phyloP scores from a whole-genome alignment of 2,797 vertebrate genomes.

The Schizopygopsis pylzovi region DNA sequence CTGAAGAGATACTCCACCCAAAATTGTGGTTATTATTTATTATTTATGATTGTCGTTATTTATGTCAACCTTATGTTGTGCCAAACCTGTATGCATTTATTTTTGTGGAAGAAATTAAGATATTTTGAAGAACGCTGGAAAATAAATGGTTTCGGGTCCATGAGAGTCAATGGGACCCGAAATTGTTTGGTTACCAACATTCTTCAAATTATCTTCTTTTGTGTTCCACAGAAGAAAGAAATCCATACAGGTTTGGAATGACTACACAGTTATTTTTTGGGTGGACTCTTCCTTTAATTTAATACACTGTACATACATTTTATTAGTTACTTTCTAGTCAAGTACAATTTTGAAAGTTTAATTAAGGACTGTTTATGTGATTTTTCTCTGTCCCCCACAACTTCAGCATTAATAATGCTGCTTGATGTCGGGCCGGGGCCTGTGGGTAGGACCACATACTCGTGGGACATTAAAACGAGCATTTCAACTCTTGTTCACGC shows the following conservation, averaged over 20 bases:
- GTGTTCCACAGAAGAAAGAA: not conserved
- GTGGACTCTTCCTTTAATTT: not conserved
- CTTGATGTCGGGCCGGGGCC: conserved; percentile 25
- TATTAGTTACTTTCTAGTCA: not conserved
- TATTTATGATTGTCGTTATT: too few species aligned
- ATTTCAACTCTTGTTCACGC: conserved; percentile 31
- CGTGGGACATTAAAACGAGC: conserved; percentile 6
- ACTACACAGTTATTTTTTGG: too few species aligned
- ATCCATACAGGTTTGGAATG: not conserved
- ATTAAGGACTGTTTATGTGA: conserved; percentile 12
- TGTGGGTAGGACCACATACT: conserved; percentile 27
- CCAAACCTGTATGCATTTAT: not conserved
- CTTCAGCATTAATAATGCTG: conserved; percentile 34
- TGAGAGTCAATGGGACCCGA: too few species aligned
- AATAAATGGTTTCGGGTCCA: too few species aligned
- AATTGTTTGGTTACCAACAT: not conserved
- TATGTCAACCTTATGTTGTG: not conserved
- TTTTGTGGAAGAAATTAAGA: not conserved
- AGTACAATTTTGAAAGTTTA: not conserved
- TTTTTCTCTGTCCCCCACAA: conserved; percentile 8
- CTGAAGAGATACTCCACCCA: not conserved
- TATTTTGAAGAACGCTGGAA: not conserved
- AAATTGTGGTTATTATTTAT: too few species aligned
- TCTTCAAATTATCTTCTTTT: not conserved
- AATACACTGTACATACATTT: not conserved